Evolutionary conservation across 2,888 invertebrate species (phyloP).

Genomic region (Euplagia quadripunctaria): DNA sequence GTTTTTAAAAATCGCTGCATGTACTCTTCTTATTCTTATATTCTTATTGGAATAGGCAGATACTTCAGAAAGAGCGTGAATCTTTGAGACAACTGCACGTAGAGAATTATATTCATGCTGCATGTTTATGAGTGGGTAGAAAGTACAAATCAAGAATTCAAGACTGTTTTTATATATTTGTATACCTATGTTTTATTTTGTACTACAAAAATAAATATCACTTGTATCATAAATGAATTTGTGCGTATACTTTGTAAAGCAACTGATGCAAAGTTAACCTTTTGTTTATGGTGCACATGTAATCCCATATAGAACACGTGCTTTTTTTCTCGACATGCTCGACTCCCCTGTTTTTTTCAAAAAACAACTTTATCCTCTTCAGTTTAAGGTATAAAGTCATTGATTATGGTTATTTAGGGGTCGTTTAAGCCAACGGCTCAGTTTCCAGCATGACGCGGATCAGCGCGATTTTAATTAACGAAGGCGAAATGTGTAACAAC

Average conservation of each 20-base stretch:
- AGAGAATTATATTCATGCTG: too few species aligned
- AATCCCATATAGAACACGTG: slow-evolving; percentile 87
- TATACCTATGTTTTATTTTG: too few species aligned
- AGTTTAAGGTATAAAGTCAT: slow-evolving; percentile 53
- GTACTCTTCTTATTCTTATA: too few species aligned
- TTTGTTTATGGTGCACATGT: slow-evolving; percentile 83
- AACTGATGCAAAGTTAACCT: slow-evolving; percentile 78
- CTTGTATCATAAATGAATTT: slow-evolving; percentile 22
- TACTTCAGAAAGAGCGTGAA: too few species aligned
- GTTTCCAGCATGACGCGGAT: slow-evolving; percentile 82
- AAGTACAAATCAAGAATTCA: too few species aligned
- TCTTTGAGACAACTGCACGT: too few species aligned
- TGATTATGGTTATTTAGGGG: slow-evolving; percentile 55
- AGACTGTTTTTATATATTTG: too few species aligned
- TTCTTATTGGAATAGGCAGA: too few species aligned
- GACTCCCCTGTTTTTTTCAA: slow-evolving; percentile 51
- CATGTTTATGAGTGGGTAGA: too few species aligned
- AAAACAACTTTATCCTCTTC: slow-evolving; percentile 52
- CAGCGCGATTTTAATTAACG: slow-evolving; percentile 83
- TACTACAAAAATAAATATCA: slow-evolving; percentile 6
- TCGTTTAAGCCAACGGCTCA: slow-evolving; percentile 75
- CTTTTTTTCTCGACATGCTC: slow-evolving; percentile 82
- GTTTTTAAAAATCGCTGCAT: too few species aligned
- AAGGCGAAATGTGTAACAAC: slow-evolving; percentile 65
- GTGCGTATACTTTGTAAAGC: slow-evolving; percentile 38